Base-by-base conservation (phyloP, 2,113 vertebrate species). In the Neotragus pygmaeus region DNA sequence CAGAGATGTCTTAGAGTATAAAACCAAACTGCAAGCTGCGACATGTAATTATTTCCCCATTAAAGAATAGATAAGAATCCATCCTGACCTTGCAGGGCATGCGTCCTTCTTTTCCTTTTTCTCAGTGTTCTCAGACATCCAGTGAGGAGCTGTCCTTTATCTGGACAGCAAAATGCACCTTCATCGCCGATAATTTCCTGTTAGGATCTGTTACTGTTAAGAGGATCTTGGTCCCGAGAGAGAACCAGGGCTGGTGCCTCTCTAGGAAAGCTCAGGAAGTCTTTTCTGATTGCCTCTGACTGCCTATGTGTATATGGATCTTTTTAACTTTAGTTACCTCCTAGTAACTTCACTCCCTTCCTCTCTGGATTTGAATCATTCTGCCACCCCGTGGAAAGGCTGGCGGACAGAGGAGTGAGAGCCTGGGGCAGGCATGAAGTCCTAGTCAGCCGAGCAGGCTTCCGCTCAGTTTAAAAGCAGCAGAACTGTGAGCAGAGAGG, bases 311-410 rank as follows among this genome's bases (percentile, higher is more conserved):
- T 73, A 73, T 39, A 39, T 6, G 39, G 66, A 39, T 39, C 66
- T 43, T 33, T 64, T 90, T 84, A 90, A 97, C 98, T 97, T 98
- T 80, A 98, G 98, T 97, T 97, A 98, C 82, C 94, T 97, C 96
- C 98, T 97, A 96, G 66, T 86, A 98, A 97, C 97, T 98, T 98
- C 98, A 98, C 97, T 98, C 98, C 97, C 97, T 99, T 99, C 98
- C 99, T 99, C 97, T 98, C 97, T 95, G 93, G 19, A 90, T 97
- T 88, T 96, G 55, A 98, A 97, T 97, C 81, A 93, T 88, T 97
- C 93, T 88, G 51, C 92, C 93, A 97, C 60, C 95, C 96, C 86
- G 66, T 75, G 62, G 94, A 98, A 98, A 98, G 97, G 91, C 90
- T 27, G 39, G 30, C 84, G 88, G 89, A 95, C 73, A 75, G 97